Conservation (phyloP, 2,797 vertebrate genomes). For the Dromococcyx pavoninus region DNA sequence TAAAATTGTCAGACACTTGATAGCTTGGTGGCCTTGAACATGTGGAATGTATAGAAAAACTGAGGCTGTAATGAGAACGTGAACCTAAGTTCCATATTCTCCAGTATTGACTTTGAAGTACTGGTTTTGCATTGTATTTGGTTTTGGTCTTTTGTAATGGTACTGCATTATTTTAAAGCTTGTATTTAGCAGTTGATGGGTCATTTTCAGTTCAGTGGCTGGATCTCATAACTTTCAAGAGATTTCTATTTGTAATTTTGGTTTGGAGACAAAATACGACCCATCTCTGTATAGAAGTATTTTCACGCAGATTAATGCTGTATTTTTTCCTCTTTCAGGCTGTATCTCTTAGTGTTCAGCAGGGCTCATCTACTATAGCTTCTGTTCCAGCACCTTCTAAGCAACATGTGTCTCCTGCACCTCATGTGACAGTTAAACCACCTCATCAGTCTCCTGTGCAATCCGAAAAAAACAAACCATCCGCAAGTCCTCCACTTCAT, state of each 20-base stretch:
- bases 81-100: background rate
- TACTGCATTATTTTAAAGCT: background rate
- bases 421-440: conserved; percentile 72
- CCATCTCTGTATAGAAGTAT: background rate
- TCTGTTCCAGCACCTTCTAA: conserved; percentile 73
- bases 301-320: background rate
- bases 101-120: background rate
- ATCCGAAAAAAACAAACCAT: conserved; percentile 75
- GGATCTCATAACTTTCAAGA: background rate
- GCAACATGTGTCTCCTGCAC: conserved; percentile 65
- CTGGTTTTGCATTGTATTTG: background rate
- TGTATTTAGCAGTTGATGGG: background rate
- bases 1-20: background rate
- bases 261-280: background rate
- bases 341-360: conserved; percentile 84
- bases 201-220: background rate
- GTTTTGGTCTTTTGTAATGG: background rate
- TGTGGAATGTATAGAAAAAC: background rate
- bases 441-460: conserved; percentile 68
- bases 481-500: conserved; percentile 75
- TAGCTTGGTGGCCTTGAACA: background rate
- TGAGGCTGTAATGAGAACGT: accelerated
- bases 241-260: background rate
- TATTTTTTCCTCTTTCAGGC: conserved; percentile 76
- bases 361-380: conserved; percentile 75